Conservation (phyloP, 2,888 invertebrate species). For the Elysia crispata region DNA sequence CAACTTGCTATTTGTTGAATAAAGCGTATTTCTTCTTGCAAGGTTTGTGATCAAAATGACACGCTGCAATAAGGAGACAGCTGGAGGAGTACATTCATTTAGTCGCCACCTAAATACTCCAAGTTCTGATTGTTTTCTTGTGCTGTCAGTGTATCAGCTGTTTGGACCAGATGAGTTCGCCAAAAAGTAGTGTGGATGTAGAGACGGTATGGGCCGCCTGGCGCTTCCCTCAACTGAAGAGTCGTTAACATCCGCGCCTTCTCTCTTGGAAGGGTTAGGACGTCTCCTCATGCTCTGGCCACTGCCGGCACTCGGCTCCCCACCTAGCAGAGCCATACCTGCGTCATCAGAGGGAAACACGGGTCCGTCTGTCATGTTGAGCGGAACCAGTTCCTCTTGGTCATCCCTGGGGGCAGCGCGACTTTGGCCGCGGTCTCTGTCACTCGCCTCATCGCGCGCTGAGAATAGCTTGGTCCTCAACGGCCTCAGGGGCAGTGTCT, state of each 20-base stretch:
- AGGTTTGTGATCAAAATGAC: too few species aligned
- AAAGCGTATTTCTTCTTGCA: too few species aligned
- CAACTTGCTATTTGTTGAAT: too few species aligned
- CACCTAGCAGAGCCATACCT: slow-evolving; percentile 21
- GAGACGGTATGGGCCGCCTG: slow-evolving; percentile 50
- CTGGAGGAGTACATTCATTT: too few species aligned
- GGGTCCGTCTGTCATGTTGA: slow-evolving; percentile 20
- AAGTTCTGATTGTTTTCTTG: too few species aligned
- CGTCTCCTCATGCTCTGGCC: slow-evolving; percentile 31
- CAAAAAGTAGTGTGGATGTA: slow-evolving; percentile 53
- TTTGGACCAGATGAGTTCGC: slow-evolving; percentile 31
- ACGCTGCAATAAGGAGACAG: too few species aligned
- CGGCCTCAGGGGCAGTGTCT: slow-evolving; percentile 51
- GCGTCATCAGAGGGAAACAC: slow-evolving; percentile 19
- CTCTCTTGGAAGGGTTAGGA: neutral
- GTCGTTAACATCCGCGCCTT: too few species aligned
- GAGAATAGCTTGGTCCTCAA: slow-evolving; percentile 23
- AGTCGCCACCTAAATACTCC: too few species aligned
- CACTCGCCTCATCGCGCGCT: neutral
- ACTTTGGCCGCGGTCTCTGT: slow-evolving; percentile 14
- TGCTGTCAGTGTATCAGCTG: slow-evolving; percentile 27
- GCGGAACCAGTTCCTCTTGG: slow-evolving; percentile 35
- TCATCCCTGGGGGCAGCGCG: neutral
- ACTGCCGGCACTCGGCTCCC: neutral
- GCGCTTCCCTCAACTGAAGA: slow-evolving; percentile 48